These are phyloP conservation scores for Neofelis nebulosa DNA, from an alignment of 2,113 vertebrate genomes.

Conservation along the genomic window DNA sequence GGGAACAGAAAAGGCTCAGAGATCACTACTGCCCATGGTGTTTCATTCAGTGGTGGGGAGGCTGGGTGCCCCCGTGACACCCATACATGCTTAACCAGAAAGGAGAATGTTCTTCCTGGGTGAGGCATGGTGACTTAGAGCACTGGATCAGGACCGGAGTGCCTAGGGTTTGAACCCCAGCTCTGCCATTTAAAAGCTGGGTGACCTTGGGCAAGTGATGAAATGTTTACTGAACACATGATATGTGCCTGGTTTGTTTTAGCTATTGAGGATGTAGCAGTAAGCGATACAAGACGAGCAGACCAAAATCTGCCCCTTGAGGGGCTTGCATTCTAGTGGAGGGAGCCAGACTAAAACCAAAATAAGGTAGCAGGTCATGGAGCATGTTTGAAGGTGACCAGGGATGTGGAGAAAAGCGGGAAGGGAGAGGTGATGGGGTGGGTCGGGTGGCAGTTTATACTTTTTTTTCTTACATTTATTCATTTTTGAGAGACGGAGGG, in stretches of 20 bases:
- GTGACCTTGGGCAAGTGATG: not conserved
- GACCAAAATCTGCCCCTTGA: not conserved
- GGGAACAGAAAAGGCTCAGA: not conserved
- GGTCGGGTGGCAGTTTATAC: not conserved
- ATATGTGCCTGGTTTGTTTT: not conserved
- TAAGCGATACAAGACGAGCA: too few species aligned
- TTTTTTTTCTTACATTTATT: too few species aligned
- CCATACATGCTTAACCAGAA: not conserved
- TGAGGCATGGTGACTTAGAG: not conserved
- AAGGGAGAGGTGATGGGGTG: not conserved
- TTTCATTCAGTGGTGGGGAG: not conserved
- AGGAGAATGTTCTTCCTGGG: not conserved
- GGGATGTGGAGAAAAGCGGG: not conserved
- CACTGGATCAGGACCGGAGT: not conserved
- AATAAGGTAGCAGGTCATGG: not conserved
- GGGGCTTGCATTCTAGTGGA: not conserved
- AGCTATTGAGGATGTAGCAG: not conserved
- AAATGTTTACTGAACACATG: not conserved
- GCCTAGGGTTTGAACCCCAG: not conserved
- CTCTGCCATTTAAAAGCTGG: not conserved
- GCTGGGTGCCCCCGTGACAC: not conserved
- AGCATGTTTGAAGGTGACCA: not conserved
- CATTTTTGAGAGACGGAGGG: too few species aligned
- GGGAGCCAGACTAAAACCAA: not conserved
- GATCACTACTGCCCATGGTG: not conserved